Base-by-base conservation (phyloP, 2,888 invertebrate species). In the Plagodis pulveraria region DNA sequence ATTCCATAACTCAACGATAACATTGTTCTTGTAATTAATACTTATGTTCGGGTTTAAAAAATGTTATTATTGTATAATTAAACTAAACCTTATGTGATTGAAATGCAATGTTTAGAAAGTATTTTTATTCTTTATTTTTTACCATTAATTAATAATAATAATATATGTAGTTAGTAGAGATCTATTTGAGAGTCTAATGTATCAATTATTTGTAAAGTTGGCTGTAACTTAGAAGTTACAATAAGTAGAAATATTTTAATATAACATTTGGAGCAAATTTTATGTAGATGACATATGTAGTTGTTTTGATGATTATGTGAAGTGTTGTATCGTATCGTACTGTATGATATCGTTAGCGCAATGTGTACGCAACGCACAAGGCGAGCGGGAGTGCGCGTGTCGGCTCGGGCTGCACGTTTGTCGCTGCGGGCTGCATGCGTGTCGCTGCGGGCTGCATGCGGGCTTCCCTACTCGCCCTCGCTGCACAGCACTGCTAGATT, bases 201-300 rank as follows among this genome's bases (percentile, higher is more conserved):
- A 92, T 92, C 91, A 91, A 92, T 92, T 91, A 92, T 92, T 92
- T 91, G 92, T 92, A 91, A 92, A 91, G 91, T 91, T 89, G 91
- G 91, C 92, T 92, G 92, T 92, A 91, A 91, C 91, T 91, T 91
- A 91, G 90, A 89, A 86, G 91, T 92, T 91, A 91, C 91, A 87
- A 88, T 91, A 91, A 90, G 90, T 91, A 91, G 90, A 91, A 81
- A 89, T 92, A 91, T 92, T 91, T 91, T 91, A 91, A 91, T 91
- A 91, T 91, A 91, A 90, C 89, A 91, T 92, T 92, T 91, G 89
- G 91, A 91, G 88, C 84, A 92, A 88, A 90, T 90, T 91, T 92
- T 92, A 92, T 90, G 91, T 91, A 91, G 90, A 89, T 87, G 89
- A 89, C 86, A 86, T 91, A 40, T 40, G 40, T 40, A 91, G 91